These are phyloP conservation scores for Lepisosteus osseus DNA, from an alignment of 2,113 vertebrate genomes.

Conservation along the genomic window DNA sequence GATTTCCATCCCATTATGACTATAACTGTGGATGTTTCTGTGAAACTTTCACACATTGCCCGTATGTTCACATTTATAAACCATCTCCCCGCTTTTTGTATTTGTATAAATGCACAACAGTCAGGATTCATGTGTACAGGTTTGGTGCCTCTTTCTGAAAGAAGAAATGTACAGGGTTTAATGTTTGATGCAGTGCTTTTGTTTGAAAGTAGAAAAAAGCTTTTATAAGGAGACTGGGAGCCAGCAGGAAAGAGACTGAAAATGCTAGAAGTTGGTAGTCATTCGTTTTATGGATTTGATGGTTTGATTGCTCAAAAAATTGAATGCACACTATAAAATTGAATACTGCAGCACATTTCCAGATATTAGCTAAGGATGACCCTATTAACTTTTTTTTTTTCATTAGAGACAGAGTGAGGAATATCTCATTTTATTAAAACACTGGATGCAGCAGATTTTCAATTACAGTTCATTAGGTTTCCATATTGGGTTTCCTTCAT, in stretches of 20 bases:
- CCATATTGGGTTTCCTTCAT: constrained; percentile 23
- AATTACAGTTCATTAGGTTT: constrained; percentile 45
- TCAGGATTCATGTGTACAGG: too few species aligned
- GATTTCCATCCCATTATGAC: too few species aligned
- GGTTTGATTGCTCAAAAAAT: constrained; percentile 35
- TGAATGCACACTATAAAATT: constrained; percentile 41
- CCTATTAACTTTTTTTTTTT: constrained; percentile 33
- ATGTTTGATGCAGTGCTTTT: too few species aligned
- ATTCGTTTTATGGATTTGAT: constrained; percentile 38
- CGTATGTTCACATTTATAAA: too few species aligned
- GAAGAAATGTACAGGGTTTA: too few species aligned
- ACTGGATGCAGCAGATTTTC: constrained; percentile 42
- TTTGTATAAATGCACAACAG: too few species aligned
- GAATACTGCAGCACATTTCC: constrained; percentile 36
- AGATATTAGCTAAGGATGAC: constrained; percentile 38
- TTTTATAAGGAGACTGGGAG: not conserved
- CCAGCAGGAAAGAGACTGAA: constrained; percentile 27
- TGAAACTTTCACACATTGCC: too few species aligned
- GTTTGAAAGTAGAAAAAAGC: too few species aligned
- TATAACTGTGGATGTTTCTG: too few species aligned
- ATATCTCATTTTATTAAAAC: constrained; percentile 41
- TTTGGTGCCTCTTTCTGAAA: too few species aligned
- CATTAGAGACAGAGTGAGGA: constrained; percentile 26
- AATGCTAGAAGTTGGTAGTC: constrained; percentile 27
- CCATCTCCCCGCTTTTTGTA: too few species aligned